These are phyloP conservation scores for Cerastoderma edule DNA, from an alignment of 2,888 invertebrate genomes.

Conservation along the genomic window DNA sequence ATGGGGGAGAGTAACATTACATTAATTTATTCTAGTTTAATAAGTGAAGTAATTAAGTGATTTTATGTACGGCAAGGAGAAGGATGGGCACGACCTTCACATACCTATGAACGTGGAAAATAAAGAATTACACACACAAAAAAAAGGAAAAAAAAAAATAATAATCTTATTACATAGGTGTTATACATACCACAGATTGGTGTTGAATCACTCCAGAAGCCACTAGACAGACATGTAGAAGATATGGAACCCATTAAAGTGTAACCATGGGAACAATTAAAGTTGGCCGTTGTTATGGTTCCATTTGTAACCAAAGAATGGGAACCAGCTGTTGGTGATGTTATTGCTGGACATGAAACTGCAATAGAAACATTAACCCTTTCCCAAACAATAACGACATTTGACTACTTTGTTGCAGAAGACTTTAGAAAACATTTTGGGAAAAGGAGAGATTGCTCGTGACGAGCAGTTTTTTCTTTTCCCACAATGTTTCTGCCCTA, in stretches of 20 bases:
- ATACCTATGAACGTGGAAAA: too few relatives aligned
- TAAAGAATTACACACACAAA: too few relatives aligned
- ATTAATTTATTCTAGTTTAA: too few relatives aligned
- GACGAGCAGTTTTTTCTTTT: too few relatives aligned
- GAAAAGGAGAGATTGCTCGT: too few relatives aligned
- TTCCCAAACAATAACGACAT: neutral
- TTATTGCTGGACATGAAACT: conserved; percentile 32
- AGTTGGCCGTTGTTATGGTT: neutral
- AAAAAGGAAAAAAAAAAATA: neutral
- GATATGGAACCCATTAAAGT: conserved; percentile 33
- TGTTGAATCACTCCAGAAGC: conserved; percentile 35
- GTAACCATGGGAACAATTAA: conserved; percentile 43
- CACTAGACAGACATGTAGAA: conserved; percentile 27
- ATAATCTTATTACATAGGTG: neutral
- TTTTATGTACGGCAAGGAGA: neutral
- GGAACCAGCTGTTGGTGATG: conserved; percentile 32
- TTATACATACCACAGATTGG: conserved; percentile 48
- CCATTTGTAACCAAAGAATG: conserved; percentile 18
- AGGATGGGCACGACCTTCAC: neutral
- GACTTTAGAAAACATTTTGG: too few relatives aligned
- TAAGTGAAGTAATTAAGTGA: too few relatives aligned
- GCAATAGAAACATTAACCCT: neutral
- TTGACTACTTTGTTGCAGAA: too few relatives aligned
- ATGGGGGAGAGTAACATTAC: too few relatives aligned
- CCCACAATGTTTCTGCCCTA: too few relatives aligned